Evolutionary conservation across 2,888 invertebrate genomes (phyloP).

Genomic region (Eupithecia pulchellata): DNA sequence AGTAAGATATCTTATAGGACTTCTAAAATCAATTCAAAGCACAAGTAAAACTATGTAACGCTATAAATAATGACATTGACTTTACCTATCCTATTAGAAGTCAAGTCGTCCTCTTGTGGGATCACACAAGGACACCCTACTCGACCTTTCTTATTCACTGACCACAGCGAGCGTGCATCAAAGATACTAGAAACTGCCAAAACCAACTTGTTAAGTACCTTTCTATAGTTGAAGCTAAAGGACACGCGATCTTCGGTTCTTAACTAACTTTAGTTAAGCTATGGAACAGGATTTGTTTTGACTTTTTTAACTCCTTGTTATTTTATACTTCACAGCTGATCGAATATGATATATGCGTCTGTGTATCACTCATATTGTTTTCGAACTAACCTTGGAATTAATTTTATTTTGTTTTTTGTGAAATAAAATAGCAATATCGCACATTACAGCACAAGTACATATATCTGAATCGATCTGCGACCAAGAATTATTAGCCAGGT

Average conservation of each 20-base stretch:
- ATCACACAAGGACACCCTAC: constrained; percentile 6
- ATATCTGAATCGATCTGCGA: no score
- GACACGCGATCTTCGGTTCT: not conserved
- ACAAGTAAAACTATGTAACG: not conserved
- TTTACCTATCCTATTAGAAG: constrained; percentile 10
- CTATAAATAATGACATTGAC: not conserved
- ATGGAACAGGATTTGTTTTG: not conserved
- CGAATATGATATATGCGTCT: no score
- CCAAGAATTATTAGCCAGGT: no score
- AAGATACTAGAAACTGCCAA: constrained; percentile 14
- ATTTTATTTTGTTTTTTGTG: no score
- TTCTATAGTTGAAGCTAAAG: not conserved
- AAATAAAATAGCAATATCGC: no score
- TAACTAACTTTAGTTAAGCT: not conserved
- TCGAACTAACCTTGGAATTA: no score
- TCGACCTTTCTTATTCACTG: constrained; percentile 8
- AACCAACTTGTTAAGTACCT: not conserved
- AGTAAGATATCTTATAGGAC: no score
- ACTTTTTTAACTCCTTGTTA: not conserved
- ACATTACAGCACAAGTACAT: no score
- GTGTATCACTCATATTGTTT: no score
- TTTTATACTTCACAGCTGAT: no score
- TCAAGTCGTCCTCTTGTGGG: constrained; percentile 8
- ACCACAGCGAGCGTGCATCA: constrained; percentile 4
- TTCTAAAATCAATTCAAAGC: not conserved